These are phyloP conservation scores for Myotis myotis DNA, from an alignment of 2,797 vertebrate species.

Conservation along the genomic window DNA sequence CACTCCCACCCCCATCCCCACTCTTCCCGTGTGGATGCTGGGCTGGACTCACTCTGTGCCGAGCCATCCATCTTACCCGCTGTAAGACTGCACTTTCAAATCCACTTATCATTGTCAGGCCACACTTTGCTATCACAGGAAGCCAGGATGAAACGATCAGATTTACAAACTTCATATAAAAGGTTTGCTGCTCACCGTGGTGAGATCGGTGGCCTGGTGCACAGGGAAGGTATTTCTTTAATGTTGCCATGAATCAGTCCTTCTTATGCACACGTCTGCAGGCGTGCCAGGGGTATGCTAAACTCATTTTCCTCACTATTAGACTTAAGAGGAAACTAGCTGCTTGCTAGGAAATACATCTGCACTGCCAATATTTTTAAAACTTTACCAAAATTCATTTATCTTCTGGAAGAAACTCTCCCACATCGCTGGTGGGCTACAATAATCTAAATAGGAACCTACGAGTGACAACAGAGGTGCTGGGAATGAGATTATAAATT, in stretches of 20 bases:
- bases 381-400: constrained; percentile 24
- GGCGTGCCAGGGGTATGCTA: not conserved
- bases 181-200: constrained; percentile 48
- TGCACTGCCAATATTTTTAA: constrained; percentile 52
- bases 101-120: constrained; percentile 41
- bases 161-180: constrained; percentile 48
- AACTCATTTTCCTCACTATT: constrained; percentile 53
- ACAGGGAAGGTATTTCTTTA: constrained; percentile 14
- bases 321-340: constrained; percentile 37
- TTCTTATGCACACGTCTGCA: not conserved
- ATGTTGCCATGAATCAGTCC: constrained; percentile 19
- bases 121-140: constrained; percentile 48
- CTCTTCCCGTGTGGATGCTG: not conserved
- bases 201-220: constrained; percentile 52
- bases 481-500: not conserved
- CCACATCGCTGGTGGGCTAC: not conserved
- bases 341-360: constrained; percentile 54
- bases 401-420: constrained; percentile 49
- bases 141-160: constrained; percentile 43
- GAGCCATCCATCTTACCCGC: constrained; percentile 20
- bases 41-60: constrained; percentile 12
- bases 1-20: not conserved
- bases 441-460: not conserved
- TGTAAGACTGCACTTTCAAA: constrained; percentile 50
- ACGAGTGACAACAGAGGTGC: not conserved